phyloP scores from a whole-genome alignment of 2,113 vertebrate genomes.

The Lophius piscatorius region DNA sequence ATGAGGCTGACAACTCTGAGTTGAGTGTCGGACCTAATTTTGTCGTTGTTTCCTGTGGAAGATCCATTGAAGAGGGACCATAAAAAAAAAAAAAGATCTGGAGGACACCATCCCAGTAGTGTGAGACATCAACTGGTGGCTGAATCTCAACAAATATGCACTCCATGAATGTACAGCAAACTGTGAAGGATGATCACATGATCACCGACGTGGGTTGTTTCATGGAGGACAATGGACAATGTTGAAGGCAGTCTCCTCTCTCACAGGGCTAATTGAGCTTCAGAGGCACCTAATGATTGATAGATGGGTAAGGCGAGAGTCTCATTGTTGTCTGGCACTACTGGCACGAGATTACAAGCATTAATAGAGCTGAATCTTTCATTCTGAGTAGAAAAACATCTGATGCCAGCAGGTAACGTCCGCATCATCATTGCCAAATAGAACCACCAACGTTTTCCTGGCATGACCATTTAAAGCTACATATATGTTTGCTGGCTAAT shows the following conservation, averaged over 20 bases:
- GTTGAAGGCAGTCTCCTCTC: slow-evolving; percentile 56
- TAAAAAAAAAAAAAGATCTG: no score
- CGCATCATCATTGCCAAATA: slow-evolving; percentile 73
- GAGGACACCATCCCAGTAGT: slow-evolving; percentile 17
- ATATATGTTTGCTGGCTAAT: slow-evolving; percentile 77
- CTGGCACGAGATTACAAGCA: slow-evolving; percentile 77
- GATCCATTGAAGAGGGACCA: slow-evolving; percentile 11
- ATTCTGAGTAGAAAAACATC: slow-evolving; percentile 77
- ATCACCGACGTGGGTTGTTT: slow-evolving; percentile 35
- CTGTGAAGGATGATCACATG: slow-evolving; percentile 48
- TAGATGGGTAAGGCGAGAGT: slow-evolving; percentile 64
- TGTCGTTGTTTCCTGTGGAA: slow-evolving; percentile 9
- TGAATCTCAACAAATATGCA: slow-evolving; percentile 36
- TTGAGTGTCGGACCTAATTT: slow-evolving; percentile 36
- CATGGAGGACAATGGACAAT: slow-evolving; percentile 55
- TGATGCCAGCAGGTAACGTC: slow-evolving; percentile 78
- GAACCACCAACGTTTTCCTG: slow-evolving; percentile 69
- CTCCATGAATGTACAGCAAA: slow-evolving; percentile 31
- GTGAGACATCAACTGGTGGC: slow-evolving; percentile 30
- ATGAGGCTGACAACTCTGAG: slow-evolving; percentile 10
- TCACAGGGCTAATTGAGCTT: slow-evolving; percentile 74
- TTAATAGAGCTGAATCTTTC: slow-evolving; percentile 75
- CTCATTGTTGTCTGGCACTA: slow-evolving; percentile 60
- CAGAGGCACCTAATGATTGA: slow-evolving; percentile 71
- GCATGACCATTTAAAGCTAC: slow-evolving; percentile 74